A percentile compares a stretch with the other conserved stretches of the same genome.
phyloP scores from a whole-genome alignment of 2,797 vertebrate species.

The Poeciliopsis presidionis region DNA sequence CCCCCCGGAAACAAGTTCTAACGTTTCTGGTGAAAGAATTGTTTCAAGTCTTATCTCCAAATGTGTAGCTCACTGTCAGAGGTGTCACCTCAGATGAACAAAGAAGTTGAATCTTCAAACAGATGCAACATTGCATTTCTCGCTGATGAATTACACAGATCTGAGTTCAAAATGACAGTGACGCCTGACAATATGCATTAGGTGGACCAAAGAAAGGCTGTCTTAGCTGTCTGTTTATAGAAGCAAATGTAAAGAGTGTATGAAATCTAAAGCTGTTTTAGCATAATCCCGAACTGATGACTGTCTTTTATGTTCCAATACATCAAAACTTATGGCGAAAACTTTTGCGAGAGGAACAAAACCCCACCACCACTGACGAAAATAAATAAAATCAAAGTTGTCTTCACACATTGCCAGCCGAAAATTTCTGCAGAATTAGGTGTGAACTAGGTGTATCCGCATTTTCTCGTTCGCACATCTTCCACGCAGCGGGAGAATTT shows the following conservation, averaged over 20 bases:
- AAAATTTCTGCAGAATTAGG: not conserved
- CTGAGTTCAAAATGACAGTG: not conserved
- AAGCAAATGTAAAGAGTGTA: not conserved
- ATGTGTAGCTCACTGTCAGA: conserved; percentile 50
- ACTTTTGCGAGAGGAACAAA: not conserved
- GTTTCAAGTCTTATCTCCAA: conserved; percentile 61
- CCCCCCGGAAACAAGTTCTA: not conserved
- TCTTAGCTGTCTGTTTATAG: not conserved
- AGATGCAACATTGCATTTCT: conserved; percentile 15
- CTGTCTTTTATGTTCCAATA: not conserved
- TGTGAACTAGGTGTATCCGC: conserved; percentile 14
- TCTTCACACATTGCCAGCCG: conserved; percentile 7
- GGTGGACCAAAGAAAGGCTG: not conserved
- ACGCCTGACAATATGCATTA: not conserved
- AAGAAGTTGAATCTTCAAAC: conserved; percentile 59
- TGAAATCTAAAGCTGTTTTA: not conserved
- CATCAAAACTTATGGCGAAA: not conserved
- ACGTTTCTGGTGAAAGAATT: conserved; percentile 33
- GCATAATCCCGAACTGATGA: not conserved
- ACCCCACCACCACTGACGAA: not conserved
- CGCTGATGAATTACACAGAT: conserved; percentile 46
- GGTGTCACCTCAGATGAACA: conserved; percentile 57
- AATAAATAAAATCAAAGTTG: conserved; percentile 3
- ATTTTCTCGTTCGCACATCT: conserved; percentile 3
- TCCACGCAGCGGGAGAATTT: conserved; percentile 4